Conservation (phyloP, 2,888 invertebrate species). For the Ectemnius cavifrons region DNA sequence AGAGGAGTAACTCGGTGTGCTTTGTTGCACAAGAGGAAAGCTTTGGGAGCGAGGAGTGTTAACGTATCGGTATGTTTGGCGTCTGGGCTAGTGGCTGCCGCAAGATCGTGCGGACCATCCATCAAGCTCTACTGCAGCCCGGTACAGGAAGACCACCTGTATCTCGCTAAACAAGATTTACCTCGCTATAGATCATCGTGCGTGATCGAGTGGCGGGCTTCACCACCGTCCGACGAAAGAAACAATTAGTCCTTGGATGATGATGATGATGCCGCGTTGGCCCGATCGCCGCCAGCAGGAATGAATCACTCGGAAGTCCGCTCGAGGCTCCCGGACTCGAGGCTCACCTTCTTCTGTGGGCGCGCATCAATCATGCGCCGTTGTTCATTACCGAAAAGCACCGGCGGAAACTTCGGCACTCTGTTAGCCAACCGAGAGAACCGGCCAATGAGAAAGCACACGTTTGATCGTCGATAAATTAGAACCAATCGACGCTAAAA, state of each 20-base stretch:
- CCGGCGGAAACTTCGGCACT: no score
- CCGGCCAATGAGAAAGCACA: no score
- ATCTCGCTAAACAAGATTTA: conserved; percentile 63
- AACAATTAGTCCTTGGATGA: conserved; percentile 48
- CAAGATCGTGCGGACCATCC: conserved; percentile 59
- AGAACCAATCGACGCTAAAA: no score
- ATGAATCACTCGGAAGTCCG: conserved; percentile 32
- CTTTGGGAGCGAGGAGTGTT: conserved; percentile 28
- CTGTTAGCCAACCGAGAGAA: no score
- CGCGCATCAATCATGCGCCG: conserved; percentile 18
- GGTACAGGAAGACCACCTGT: conserved; percentile 57
- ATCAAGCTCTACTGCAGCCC: conserved; percentile 56
- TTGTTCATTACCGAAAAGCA: not conserved
- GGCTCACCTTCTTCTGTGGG: not conserved
- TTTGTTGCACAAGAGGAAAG: conserved; percentile 43
- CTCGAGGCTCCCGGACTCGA: not conserved
- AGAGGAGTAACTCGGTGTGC: not conserved
- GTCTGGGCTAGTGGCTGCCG: conserved; percentile 53
- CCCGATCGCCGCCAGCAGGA: conserved; percentile 7
- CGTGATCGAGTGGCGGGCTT: conserved; percentile 49
- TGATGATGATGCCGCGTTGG: conserved; percentile 22
- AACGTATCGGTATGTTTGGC: conserved; percentile 60
- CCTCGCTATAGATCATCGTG: conserved; percentile 56
- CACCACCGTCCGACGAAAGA: conserved; percentile 43
- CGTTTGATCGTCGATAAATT: no score